phyloP scores from a whole-genome alignment of 92 coral and sea anemone genomes.

The Epizoanthus fatuus region DNA sequence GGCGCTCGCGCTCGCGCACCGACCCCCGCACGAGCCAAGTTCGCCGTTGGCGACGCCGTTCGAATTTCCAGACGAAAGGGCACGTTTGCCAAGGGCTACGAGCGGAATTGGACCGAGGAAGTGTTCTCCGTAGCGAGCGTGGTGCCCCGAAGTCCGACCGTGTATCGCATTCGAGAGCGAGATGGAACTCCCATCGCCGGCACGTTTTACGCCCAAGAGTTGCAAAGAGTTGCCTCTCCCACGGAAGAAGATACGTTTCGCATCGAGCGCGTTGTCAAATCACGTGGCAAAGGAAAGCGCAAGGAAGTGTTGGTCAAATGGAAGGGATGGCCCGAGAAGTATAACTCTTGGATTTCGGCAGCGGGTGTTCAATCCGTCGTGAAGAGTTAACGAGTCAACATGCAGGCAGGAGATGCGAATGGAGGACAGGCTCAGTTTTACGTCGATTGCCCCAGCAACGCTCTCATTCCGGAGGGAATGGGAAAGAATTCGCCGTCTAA shows the following conservation, averaged over 20 bases:
- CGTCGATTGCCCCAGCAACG: not conserved
- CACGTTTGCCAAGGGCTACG: not conserved
- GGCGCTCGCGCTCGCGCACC: too few relatives aligned
- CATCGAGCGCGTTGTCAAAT: not conserved
- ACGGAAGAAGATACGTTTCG: not conserved
- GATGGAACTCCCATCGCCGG: not conserved
- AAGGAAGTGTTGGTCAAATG: not conserved
- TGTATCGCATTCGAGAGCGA: not conserved
- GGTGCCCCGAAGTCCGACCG: not conserved
- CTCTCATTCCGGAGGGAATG: too few relatives aligned
- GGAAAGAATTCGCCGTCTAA: too few relatives aligned
- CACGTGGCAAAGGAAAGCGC: not conserved
- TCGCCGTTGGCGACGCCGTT: not conserved
- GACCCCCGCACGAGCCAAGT: too few relatives aligned
- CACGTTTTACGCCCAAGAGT: not conserved
- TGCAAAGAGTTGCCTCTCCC: not conserved
- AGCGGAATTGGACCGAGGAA: constrained; percentile 10
- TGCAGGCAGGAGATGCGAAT: not conserved
- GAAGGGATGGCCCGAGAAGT: not conserved
- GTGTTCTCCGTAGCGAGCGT: not conserved
- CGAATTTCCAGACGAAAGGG: not conserved
- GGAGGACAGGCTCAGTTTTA: not conserved
- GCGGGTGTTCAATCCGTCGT: not conserved
- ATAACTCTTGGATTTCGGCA: not conserved
- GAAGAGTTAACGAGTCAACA: not conserved